A percentile compares a stretch with the other conserved stretches of the same genome.
Evolutionary conservation across 2,888 invertebrate genomes (phyloP).

Genomic region (Philaethria dido): DNA sequence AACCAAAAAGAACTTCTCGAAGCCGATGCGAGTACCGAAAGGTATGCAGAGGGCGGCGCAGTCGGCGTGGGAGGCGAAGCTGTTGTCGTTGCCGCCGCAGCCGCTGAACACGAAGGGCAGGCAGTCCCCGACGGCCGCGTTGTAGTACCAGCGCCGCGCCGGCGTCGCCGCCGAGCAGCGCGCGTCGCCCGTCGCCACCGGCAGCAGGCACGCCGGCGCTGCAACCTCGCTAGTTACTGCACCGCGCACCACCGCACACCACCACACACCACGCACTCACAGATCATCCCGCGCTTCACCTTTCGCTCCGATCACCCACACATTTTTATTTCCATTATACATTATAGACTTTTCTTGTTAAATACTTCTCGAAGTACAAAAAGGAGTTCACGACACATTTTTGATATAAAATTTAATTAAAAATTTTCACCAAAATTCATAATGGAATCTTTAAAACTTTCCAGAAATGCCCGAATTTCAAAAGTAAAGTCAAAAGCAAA

Average conservation of each 20-base stretch:
- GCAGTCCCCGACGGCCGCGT: conserved; percentile 87
- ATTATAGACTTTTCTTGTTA: too few species aligned
- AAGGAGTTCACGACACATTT: too few species aligned
- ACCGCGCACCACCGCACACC: conserved; percentile 44
- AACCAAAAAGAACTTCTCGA: neutral
- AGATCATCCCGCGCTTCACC: neutral
- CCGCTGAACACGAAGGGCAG: conserved; percentile 92
- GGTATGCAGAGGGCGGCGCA: conserved; percentile 79
- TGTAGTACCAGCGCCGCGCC: conserved; percentile 89
- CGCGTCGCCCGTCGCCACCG: conserved; percentile 54
- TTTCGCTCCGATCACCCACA: neutral
- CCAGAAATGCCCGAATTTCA: neutral
- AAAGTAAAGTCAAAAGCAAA: neutral
- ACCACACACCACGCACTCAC: neutral
- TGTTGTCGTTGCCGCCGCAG: conserved; percentile 94
- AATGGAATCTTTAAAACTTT: neutral
- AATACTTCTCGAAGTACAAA: too few species aligned
- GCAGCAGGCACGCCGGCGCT: conserved; percentile 67
- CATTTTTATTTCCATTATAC: neutral
- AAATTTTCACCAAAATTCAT: neutral
- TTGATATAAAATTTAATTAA: too few species aligned
- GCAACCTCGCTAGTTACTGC: conserved; percentile 48
- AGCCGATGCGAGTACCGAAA: conserved; percentile 12
- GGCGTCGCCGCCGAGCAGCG: conserved; percentile 49
- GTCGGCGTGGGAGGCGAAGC: conserved; percentile 89